Evolutionary conservation across 2,797 vertebrate species (phyloP), one percentile per base, ranked within the genome.

Genomic region (Antrozous pallidus): DNA sequence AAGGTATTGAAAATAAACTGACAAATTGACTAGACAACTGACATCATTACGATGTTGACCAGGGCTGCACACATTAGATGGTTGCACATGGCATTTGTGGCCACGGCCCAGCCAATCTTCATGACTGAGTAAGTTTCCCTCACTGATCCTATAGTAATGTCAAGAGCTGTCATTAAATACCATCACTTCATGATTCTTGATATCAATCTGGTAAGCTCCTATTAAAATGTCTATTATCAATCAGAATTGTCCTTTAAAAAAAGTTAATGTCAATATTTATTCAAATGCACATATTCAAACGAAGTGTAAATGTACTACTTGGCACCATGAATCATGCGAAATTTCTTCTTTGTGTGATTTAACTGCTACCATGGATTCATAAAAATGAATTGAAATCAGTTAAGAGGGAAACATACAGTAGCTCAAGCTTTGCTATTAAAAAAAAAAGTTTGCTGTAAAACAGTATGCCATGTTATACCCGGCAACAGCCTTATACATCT

Each of bases 251-350:
- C 56, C 84, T 89, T 78, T 67, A 47, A 87, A 45, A 51, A 90
- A 38, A 78, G 88, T 61, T 93, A 38, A 80, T 95, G 51, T n/a
- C n/a, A 94, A 73, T 88, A 94, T 91, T 96, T 93, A 95, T 70
- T 85, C 69, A 49, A 92, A 95, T 33, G 61, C 22, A 78, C 90
- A 88, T 38, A 73, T 84, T 86, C 67, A 70, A 94, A 84, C 38
- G 61, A 16, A 73, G 58, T 58, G 24, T 87, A 38, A 90, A 84
- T 49, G 73, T 33, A 69, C 20, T 51, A 9, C n/a, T 70, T 71
- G 42, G 78, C 31, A 88, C 61, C 16, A 47, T 74, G 49, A 85
- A 81, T 92, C 74, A 88, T 33, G 75, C 74, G 92, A 79, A 86
- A 78, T 49, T 45, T 40, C 42, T 77, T 90, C 65, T 70, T 20